phyloP scores from a whole-genome alignment of 2,113 vertebrate species.

The Apteryx owenii region DNA sequence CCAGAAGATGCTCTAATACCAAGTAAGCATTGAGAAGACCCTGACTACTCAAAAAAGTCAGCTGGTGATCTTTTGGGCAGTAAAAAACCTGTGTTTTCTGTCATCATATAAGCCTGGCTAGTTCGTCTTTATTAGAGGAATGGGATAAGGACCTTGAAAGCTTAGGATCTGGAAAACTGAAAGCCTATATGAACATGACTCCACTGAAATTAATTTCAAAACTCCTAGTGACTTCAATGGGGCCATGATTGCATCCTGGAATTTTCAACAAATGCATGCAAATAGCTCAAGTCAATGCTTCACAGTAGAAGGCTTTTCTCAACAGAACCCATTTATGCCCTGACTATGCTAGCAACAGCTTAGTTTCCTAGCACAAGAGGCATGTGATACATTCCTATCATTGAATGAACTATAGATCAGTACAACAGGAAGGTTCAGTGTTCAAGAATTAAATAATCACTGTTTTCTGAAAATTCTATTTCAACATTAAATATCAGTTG shows the following conservation, averaged over 20 bases:
- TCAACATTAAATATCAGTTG: background rate
- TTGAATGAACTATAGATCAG: background rate
- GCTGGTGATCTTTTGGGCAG: background rate
- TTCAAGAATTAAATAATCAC: background rate
- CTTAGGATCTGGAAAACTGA: background rate
- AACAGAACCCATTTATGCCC: background rate
- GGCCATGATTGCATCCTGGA: background rate
- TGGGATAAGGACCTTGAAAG: background rate
- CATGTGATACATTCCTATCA: background rate
- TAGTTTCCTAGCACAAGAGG: background rate
- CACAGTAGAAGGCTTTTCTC: background rate
- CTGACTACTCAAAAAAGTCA: background rate
- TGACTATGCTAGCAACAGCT: background rate
- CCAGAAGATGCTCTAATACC: background rate
- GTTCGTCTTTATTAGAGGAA: background rate
- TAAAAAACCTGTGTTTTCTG: background rate
- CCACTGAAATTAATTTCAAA: background rate
- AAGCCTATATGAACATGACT: background rate
- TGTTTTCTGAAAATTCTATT: background rate
- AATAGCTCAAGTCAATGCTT: background rate
- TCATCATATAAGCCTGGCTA: background rate
- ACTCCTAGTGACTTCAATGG: background rate
- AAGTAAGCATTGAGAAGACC: background rate
- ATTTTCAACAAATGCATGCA: background rate
- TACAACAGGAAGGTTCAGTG: background rate